Base-by-base conservation (phyloP, 2,888 invertebrate species). In the Ochlodes sylvanus region DNA sequence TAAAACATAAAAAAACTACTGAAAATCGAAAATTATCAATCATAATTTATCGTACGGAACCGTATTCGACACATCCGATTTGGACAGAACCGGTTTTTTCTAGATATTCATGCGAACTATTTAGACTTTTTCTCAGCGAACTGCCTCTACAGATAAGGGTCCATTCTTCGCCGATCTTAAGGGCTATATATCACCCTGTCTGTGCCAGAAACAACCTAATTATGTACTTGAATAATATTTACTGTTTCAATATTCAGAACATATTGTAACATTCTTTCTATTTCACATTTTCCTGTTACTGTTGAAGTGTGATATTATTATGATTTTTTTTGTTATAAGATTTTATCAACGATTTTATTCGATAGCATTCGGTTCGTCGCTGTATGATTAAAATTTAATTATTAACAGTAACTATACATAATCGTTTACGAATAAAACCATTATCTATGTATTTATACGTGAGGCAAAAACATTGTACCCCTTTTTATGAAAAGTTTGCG, bases 91-190 rank as follows among this genome's bases (percentile, higher is more conserved):
- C 17, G 15, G 7, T 7, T 47, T 67, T 67, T 62, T 62, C 42
- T 67, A 57, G 68, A 61, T 67, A 67, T 62, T 55, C 61, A 68
- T 68, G 60, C 14, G 44, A 66, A 55, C 21, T 61, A 68, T 62
- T 62, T 21, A 62, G 62, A 52, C 55, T 34, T 19, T 21, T 50
- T 50, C 52, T 50, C 17, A 7, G 14, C 27, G 14, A 52, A 52
- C 7, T 52, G 52, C 52, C 52, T 52, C 21, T 27, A 21, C 27
- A 52, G 52, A 52, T 21, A 52, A 12, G 14, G 4, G 21, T 12
- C 27, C 27, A 52, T 52, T 52, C 52, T 52, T 52, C 17, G 7
- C 52, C 7, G 2, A 47, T 19, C 50, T 52, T 52, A 14, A 52
- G 52, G 14, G 27, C 27, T 21, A 50, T 27, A 52, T 52, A 52